Conservation (phyloP, 2,888 invertebrate species). For the Uloborus plumipes region DNA sequence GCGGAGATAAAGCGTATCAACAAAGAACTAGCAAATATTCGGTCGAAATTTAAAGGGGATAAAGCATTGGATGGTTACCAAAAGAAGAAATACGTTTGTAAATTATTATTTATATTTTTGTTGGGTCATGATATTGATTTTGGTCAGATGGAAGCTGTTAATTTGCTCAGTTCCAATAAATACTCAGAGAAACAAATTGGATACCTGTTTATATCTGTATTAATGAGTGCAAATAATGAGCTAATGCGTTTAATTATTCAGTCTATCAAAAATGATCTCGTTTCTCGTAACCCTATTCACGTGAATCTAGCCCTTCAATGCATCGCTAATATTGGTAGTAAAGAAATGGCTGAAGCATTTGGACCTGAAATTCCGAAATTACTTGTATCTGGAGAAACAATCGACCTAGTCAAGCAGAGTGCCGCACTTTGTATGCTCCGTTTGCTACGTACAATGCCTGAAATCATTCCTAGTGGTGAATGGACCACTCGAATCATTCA, state of each 20-base stretch:
- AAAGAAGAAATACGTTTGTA: conserved; percentile 99
- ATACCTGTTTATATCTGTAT: conserved; percentile 98
- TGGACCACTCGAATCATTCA: conserved; percentile 99
- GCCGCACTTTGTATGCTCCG: conserved; percentile 96
- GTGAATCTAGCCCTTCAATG: conserved; percentile 99
- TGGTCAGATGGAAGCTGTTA: conserved; percentile 99
- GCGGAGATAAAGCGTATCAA: conserved; percentile 99
- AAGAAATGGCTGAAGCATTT: conserved; percentile 99
- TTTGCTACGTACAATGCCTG: conserved; percentile 93
- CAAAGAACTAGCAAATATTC: conserved; percentile 98
- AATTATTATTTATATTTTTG: conserved; percentile 97
- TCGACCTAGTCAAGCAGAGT: conserved; percentile 99
- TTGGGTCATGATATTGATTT: conserved; percentile 99
- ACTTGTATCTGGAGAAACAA: conserved; percentile 98
- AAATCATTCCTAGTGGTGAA: conserved; percentile 96
- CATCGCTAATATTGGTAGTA: conserved; percentile 99
- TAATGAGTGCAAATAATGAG: conserved; percentile 99
- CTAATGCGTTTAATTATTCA: conserved; percentile 98
- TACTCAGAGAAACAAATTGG: conserved; percentile 99
- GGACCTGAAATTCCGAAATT: conserved; percentile 98
- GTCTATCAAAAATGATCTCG: conserved; percentile 98
- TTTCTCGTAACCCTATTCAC: conserved; percentile 95
- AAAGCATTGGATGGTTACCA: conserved; percentile 99
- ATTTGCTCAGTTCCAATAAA: conserved; percentile 98
- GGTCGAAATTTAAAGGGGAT: conserved; percentile 99